Conservation (phyloP, 2,888 invertebrate species). For the Pristionchus japonicus region DNA sequence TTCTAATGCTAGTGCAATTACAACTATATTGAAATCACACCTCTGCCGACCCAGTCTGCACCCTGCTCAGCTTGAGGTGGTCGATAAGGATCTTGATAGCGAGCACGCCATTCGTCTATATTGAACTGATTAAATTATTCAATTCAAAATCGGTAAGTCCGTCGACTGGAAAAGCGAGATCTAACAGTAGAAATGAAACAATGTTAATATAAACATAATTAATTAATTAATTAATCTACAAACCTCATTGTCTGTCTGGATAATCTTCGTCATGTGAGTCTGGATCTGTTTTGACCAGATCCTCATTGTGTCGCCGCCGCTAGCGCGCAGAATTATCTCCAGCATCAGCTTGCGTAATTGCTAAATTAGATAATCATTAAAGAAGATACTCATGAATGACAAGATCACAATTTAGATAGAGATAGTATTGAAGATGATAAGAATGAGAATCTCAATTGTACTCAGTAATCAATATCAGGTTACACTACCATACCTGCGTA, state of each 20-base stretch:
- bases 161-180: no score
- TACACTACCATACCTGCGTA: slow-evolving; percentile 86
- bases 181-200: no score
- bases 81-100: slow-evolving; percentile 97
- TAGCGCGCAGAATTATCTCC: slow-evolving; percentile 94
- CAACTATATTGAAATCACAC: background rate
- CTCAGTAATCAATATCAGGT: no score
- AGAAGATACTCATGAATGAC: no score
- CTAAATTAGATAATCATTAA: slow-evolving; percentile 74
- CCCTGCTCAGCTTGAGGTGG: slow-evolving; percentile 93
- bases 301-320: slow-evolving; percentile 87
- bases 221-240: no score
- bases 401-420: no score
- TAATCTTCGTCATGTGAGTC: slow-evolving; percentile 88
- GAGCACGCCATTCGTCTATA: slow-evolving; percentile 90
- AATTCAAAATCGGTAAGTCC: no score
- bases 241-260: slow-evolving; percentile 90
- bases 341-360: slow-evolving; percentile 91
- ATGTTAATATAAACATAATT: no score
- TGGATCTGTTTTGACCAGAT: slow-evolving; percentile 90
- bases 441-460: no score
- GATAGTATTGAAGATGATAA: no score
- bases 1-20: no score
- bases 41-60: slow-evolving; percentile 78
- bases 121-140: no score